Percentiles rank a stretch among this genome's conserved stretches.
phyloP scores from a whole-genome alignment of 2,113 vertebrate species.

The Cariama cristata region DNA sequence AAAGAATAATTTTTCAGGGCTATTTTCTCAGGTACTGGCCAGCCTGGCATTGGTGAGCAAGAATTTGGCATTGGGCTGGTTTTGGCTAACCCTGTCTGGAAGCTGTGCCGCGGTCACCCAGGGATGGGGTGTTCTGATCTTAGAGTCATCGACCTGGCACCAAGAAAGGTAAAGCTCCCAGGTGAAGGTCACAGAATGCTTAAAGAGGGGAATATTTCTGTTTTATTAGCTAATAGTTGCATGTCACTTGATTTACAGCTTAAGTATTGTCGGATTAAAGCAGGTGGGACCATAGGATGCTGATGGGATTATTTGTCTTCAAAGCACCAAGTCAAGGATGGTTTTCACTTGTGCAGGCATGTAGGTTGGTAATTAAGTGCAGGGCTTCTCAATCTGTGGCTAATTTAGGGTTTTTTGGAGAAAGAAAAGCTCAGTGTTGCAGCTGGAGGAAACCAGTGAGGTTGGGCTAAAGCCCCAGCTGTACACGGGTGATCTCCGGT shows the following conservation, averaged over 20 bases:
- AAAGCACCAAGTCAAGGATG: background rate
- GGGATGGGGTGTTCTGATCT: rapidly evolving
- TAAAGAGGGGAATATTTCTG: background rate
- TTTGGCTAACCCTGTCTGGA: background rate
- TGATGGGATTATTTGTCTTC: background rate
- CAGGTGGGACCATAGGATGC: background rate
- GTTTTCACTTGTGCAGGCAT: background rate
- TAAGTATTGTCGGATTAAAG: background rate
- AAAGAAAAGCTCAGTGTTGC: rapidly evolving
- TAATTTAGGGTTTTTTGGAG: background rate
- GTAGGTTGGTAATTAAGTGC: background rate
- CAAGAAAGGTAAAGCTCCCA: background rate
- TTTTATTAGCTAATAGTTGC: background rate
- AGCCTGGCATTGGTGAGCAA: rapidly evolving
- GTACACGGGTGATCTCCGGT: background rate
- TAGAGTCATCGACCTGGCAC: background rate
- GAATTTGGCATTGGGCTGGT: rapidly evolving
- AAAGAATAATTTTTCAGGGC: background rate
- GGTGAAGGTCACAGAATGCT: rapidly evolving
- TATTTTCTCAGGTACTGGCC: background rate
- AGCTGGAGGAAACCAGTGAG: background rate
- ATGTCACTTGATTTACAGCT: background rate
- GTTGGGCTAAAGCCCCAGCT: background rate
- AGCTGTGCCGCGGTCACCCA: rapidly evolving
- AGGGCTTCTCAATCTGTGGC: background rate